phyloP scores from a whole-genome alignment of 2,888 invertebrate genomes.

The Syrphus vitripennis region DNA sequence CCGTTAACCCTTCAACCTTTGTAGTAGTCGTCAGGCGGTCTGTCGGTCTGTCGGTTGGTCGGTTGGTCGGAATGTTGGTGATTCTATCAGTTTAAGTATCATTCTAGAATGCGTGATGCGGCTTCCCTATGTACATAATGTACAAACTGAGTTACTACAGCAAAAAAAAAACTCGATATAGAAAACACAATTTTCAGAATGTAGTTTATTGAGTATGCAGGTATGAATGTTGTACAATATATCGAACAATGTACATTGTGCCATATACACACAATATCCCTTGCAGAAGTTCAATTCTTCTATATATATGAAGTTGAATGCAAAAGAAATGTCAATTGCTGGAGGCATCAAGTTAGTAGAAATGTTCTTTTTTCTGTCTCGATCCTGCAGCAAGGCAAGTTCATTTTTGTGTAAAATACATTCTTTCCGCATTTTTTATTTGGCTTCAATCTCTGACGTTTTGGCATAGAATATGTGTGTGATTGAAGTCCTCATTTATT shows the following conservation, averaged over 20 bases:
- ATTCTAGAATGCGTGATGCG: background rate
- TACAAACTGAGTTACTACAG: background rate
- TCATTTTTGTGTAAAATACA: background rate
- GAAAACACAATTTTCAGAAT: background rate
- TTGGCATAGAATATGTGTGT: background rate
- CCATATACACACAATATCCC: too few relatives aligned
- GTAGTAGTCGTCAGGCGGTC: background rate
- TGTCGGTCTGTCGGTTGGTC: too few relatives aligned
- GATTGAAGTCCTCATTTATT: background rate
- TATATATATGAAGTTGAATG: background rate
- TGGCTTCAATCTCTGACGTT: background rate
- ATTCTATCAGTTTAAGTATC: background rate
- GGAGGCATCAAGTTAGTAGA: background rate
- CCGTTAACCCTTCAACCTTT: background rate
- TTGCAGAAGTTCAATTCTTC: background rate
- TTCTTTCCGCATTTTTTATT: background rate
- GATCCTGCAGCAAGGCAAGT: background rate
- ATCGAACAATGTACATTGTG: too few relatives aligned
- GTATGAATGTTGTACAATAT: background rate
- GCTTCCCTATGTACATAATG: background rate
- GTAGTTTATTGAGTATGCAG: background rate
- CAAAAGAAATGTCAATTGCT: slow-evolving; percentile 1
- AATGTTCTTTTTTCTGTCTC: background rate
- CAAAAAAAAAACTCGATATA: background rate
- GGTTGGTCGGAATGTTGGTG: background rate